Percentiles rank a stretch among this genome's conserved stretches.
Conservation (phyloP, 2,113 vertebrate genomes). For the Phyllopteryx taeniolatus region DNA sequence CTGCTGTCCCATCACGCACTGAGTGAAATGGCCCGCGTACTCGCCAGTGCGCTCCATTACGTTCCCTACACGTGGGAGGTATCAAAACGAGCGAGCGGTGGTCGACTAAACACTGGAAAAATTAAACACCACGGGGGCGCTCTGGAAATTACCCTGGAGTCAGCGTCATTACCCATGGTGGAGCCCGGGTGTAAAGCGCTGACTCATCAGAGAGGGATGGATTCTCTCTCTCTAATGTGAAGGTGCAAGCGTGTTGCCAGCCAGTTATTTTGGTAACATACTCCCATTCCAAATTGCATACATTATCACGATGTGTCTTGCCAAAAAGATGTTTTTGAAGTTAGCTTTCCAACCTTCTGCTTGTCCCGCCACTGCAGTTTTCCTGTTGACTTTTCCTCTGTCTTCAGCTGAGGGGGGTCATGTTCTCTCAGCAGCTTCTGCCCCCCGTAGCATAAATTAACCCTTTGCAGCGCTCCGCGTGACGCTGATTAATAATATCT, state of each 20-base stretch:
- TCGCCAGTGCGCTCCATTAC: conserved; percentile 28
- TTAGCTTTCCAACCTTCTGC: conserved; percentile 14
- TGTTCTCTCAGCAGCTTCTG: background rate
- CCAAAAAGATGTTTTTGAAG: conserved; percentile 15
- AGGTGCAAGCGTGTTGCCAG: background rate
- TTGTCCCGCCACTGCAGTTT: conserved; percentile 11
- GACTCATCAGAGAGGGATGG: conserved; percentile 53
- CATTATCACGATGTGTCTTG: conserved; percentile 21
- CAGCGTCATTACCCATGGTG: conserved; percentile 54
- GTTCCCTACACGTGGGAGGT: conserved; percentile 30
- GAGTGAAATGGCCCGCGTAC: conserved; percentile 20
- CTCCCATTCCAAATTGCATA: conserved; percentile 6
- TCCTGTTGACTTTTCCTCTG: conserved; percentile 19
- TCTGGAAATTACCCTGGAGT: conserved; percentile 58
- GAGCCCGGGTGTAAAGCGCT: conserved; percentile 58
- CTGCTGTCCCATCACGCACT: background rate
- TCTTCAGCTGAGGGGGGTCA: conserved; percentile 16
- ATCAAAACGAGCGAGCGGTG: conserved; percentile 4
- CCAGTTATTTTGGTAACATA: background rate
- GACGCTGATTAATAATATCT: conserved; percentile 18
- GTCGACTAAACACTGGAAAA: conserved; percentile 7
- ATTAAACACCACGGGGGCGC: conserved; percentile 16
- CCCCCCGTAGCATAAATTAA: conserved; percentile 8
- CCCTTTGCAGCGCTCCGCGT: conserved; percentile 4
- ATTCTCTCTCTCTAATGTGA: conserved; percentile 7